Evolutionary conservation across 1,140 invertebrate species (phyloP).

Genomic region (Drosophila busckii): DNA sequence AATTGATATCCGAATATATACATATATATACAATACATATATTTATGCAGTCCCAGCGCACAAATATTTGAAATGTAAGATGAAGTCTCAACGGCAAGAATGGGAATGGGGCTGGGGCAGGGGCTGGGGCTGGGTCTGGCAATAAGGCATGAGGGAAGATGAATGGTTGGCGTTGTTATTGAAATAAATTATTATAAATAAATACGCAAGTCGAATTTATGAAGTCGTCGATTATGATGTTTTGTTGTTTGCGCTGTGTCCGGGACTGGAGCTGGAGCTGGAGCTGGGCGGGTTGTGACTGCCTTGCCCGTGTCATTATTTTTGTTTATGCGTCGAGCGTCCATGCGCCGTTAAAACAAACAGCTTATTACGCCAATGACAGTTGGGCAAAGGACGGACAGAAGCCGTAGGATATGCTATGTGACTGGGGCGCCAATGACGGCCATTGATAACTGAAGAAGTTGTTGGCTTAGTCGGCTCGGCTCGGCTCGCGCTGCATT

Average conservation of each 20-base stretch:
- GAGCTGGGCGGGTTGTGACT: background rate
- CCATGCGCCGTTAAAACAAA: conserved; percentile 73
- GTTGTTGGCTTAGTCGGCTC: conserved; percentile 14
- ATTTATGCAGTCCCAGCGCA: conserved; percentile 43
- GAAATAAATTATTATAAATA: conserved; percentile 78
- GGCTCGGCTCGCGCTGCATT: background rate
- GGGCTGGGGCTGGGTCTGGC: background rate
- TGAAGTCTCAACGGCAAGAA: conserved; percentile 43
- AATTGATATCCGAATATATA: conserved; percentile 73
- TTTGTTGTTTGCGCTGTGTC: conserved; percentile 40
- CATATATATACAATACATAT: no score
- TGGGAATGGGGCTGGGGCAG: conserved; percentile 7
- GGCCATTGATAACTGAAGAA: conserved; percentile 60
- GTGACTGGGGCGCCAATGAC: conserved; percentile 49
- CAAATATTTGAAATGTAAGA: conserved; percentile 32
- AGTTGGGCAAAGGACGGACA: conserved; percentile 25
- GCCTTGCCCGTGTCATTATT: conserved; percentile 52
- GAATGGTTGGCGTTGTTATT: conserved; percentile 65
- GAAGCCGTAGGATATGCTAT: background rate
- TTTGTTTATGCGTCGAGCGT: conserved; percentile 56
- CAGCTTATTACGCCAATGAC: conserved; percentile 74
- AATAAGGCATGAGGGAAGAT: no score
- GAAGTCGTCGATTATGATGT: conserved; percentile 58
- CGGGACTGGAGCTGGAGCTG: background rate
- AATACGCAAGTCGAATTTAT: conserved; percentile 74